These are phyloP conservation scores for Urosaurus nigricauda DNA, from an alignment of 2,797 vertebrate species.

Conservation along the genomic window DNA sequence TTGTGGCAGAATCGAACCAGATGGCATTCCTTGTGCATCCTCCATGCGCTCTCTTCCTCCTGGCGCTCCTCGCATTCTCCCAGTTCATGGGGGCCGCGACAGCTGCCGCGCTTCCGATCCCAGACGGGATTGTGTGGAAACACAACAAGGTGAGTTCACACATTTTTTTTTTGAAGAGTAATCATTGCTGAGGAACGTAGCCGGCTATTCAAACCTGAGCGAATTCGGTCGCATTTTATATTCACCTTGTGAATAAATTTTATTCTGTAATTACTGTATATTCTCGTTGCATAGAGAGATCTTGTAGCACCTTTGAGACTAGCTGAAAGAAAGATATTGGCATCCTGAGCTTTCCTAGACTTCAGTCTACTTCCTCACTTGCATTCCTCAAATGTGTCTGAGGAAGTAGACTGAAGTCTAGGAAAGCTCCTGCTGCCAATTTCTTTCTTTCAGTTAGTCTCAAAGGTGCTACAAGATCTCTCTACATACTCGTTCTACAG, in stretches of 20 bases:
- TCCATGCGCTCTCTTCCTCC: conserved; percentile 56
- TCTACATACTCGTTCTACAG: too few relatives aligned
- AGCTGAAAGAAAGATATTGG: too few relatives aligned
- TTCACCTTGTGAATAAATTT: background rate
- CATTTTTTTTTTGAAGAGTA: too few relatives aligned
- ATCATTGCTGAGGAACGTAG: background rate
- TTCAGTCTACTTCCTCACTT: too few relatives aligned
- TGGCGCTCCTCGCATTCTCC: conserved; percentile 59
- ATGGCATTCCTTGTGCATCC: conserved; percentile 45
- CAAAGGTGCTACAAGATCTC: too few relatives aligned
- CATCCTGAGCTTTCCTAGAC: too few relatives aligned
- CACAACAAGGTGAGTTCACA: conserved; percentile 65
- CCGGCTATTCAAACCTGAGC: background rate
- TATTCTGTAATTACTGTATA: background rate
- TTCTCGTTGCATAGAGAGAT: too few relatives aligned
- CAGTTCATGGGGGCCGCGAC: conserved; percentile 11
- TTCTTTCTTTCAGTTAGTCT: too few relatives aligned
- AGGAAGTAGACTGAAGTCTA: too few relatives aligned
- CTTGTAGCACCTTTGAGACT: too few relatives aligned
- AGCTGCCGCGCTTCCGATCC: conserved; percentile 39
- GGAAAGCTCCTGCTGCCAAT: too few relatives aligned
- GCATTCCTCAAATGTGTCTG: too few relatives aligned
- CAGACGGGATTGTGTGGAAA: conserved; percentile 39
- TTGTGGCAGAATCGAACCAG: background rate
- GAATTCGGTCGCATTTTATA: background rate